Conservation (phyloP, 2,797 vertebrate species). For the Vultur gryphus region DNA sequence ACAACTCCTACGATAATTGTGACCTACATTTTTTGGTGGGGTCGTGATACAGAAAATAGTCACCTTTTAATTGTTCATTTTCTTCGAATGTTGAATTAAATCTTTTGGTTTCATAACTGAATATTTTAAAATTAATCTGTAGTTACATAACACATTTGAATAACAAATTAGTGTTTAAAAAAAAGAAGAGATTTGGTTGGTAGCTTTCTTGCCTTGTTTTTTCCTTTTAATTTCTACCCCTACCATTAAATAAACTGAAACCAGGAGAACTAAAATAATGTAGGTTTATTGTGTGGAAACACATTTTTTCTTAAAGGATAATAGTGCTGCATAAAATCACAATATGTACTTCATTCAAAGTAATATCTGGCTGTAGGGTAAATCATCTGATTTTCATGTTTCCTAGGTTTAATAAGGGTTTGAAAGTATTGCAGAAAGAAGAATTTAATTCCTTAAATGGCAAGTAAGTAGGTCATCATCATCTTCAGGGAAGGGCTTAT, state of each 20-base stretch:
- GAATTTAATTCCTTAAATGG: conserved; percentile 14
- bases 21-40: neutral
- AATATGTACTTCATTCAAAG: neutral
- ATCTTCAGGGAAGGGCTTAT: conserved; percentile 42
- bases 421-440: neutral
- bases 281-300: neutral
- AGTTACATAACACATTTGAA: neutral
- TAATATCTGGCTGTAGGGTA: neutral
- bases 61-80: neutral
- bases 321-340: neutral
- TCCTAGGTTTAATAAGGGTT: neutral
- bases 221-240: neutral
- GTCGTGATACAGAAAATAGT: neutral
- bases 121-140: neutral
- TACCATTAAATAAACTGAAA: neutral
- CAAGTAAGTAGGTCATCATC: conserved; percentile 51
- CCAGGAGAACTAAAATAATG: neutral
- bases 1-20: neutral
- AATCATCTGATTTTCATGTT: neutral
- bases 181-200: neutral
- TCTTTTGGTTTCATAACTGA: neutral
- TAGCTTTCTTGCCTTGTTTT: neutral
- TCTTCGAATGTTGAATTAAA: neutral
- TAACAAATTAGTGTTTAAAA: neutral
- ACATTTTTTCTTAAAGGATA: neutral